Percentiles rank a stretch among this genome's conserved stretches.
phyloP scores from a whole-genome alignment of 2,113 vertebrate genomes.

The Labeo catla region DNA sequence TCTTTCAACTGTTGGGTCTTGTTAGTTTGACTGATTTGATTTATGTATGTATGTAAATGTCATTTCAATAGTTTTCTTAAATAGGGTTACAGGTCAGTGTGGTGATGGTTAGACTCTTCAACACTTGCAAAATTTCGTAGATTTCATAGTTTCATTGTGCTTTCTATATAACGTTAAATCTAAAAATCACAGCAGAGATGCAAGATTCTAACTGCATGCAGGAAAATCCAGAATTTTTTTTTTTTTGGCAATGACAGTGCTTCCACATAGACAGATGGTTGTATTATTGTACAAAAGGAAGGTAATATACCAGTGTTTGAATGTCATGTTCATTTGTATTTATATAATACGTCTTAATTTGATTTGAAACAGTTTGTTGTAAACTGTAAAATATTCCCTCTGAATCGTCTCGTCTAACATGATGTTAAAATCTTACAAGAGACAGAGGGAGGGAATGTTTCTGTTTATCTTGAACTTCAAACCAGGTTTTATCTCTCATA shows the following conservation, averaged over 20 bases:
- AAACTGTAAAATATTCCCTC: background rate
- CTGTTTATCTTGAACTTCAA: constrained; percentile 44
- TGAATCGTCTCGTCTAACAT: background rate
- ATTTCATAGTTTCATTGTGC: background rate
- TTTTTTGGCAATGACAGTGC: background rate
- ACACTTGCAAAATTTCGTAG: background rate
- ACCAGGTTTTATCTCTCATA: constrained; percentile 43
- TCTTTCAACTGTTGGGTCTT: background rate
- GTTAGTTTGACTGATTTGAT: too few relatives aligned
- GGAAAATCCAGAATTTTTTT: background rate
- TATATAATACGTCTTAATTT: constrained; percentile 3
- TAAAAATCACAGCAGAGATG: background rate
- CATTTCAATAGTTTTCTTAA: background rate
- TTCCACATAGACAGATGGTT: background rate
- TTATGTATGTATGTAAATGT: too few relatives aligned
- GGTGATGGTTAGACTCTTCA: background rate
- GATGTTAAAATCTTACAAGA: background rate
- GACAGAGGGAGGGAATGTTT: constrained; percentile 45
- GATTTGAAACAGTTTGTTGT: background rate
- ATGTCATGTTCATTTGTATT: constrained; percentile 6
- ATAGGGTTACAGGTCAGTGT: background rate
- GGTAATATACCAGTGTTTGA: background rate
- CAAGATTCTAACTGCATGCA: background rate
- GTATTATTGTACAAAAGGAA: background rate
- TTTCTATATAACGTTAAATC: too few relatives aligned